Evolutionary conservation across 2,888 invertebrate species (phyloP), one percentile per base, ranked within the genome.

Genomic region (Augiades crinisus): DNA sequence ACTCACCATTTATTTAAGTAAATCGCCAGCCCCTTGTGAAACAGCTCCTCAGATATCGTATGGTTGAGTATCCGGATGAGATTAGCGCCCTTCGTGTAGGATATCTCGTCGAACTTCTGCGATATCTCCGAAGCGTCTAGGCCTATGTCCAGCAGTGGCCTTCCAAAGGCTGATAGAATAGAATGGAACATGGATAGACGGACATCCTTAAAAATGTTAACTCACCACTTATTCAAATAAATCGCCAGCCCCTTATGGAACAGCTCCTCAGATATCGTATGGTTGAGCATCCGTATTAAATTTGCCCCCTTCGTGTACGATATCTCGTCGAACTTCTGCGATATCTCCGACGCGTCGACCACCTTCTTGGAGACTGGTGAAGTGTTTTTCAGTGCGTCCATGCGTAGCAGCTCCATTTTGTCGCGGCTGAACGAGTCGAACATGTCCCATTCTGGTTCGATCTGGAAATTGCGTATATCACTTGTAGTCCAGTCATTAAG

Each of bases 1-100:
- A 76, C 85, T 86, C 61, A 92, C 92, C 91, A 92, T 53, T 86
- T 78, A 52, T 90, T 85, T 61, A 92, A 73, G 70, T 91, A 92
- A 33, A 81, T 72, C 7, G 85, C 74, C 41, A 92, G 62, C 13
- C 92, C 92, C 43, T 85, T 78, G 57, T 81, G 81, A 67, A 92
- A 92, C 54, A 91, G 65, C 0, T 81, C n/a, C n/a, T n/a, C n/a
- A n/a, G n/a, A 81, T 13, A 93, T 72, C 0, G 91, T 91, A 53
- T 91, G 85, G 66, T 92, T 92, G 47, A 93, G 71, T 92, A 92
- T 93, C 22, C 92, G 67, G 31, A 93, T 83, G 4, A 93, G 71
- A 54, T 90, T 91, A 5, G 92, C 92, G 36, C 91, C 91, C 65
- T 92, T 92, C 3, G 78, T 76, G 65, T 92, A 92, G 0, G 91